Evolutionary conservation across 2,113 vertebrate genomes (phyloP), one percentile per base, ranked within the genome.

Genomic region (Gymnocephalus cernua): DNA sequence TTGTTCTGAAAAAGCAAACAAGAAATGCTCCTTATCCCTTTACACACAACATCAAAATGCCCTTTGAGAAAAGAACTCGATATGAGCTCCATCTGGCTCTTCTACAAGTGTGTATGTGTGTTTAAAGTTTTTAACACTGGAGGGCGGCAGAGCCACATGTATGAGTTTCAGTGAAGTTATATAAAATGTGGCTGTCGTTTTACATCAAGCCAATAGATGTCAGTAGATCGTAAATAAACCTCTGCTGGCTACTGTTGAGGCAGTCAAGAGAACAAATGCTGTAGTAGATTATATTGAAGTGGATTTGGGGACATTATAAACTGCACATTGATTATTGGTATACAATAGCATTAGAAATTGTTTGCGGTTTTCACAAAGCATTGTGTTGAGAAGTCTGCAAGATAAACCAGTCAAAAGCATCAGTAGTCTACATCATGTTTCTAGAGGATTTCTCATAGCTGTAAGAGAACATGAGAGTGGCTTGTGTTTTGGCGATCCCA

Each of bases 201-300:
- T 4, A 50, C 2, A 74, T 71, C 19, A 15, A 70, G 56, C 80
- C 88, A 77, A 18, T 68, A 90, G 86, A 78, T 88, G 91, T 83
- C 89, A 92, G 75, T 69, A 87, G 50, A 71, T 48, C 50, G 27
- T 15, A 58, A 41, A 65, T 48, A n/a, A 72, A 16, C 3, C 1
- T 45, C 12, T 57, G 4, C 19, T 45, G 72, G 53, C 7, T 13
- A 12, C 32, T 61, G 45, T 66, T 41, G 27, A 21, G 29, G 27
- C 35, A 15, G 21, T 74, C 68, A 14, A 12, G 13, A 62, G 27
- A 76, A 10, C 15, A 25, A 68, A 51, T 73, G 15, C 16, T 65
- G 45, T 4, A 18, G 19, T 3, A 57, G 4, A 61, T 56, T 19
- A 3, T 16, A 11, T 14, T 13, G 1, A n/a, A 57, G 15, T 54